These are phyloP conservation scores for Columba livia DNA, from an alignment of 2,113 vertebrate species.

Conservation along the genomic window DNA sequence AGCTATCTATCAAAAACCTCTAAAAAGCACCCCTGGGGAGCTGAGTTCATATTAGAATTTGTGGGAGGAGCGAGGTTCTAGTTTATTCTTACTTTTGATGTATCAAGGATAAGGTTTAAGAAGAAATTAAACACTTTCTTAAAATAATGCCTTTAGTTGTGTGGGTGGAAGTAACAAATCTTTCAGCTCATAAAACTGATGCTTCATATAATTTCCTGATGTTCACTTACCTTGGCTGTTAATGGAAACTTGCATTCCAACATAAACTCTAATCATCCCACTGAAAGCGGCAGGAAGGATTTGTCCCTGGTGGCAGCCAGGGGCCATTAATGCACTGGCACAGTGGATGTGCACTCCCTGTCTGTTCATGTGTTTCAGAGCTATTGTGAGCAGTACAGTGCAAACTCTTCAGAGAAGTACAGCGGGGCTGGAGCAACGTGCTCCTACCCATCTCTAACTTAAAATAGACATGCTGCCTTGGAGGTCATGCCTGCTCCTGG, in stretches of 20 bases:
- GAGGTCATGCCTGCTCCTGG: background rate
- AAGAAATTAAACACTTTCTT: constrained; percentile 3
- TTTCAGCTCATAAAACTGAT: constrained; percentile 30
- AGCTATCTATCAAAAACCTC: background rate
- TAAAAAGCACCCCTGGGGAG: background rate
- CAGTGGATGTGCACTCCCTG: background rate
- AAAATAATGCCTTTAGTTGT: constrained; percentile 14
- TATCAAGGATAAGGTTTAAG: background rate
- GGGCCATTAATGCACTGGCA: background rate
- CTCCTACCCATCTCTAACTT: background rate
- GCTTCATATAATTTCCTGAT: background rate
- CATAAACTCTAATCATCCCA: background rate
- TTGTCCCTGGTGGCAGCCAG: background rate
- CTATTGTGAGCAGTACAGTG: background rate
- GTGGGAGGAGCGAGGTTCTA: background rate
- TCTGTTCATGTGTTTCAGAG: accelerated
- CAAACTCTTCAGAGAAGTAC: background rate
- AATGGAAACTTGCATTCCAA: background rate
- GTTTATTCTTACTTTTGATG: background rate
- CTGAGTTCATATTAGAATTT: background rate
- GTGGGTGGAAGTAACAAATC: constrained; percentile 28
- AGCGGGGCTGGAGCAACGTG: background rate
- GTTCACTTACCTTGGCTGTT: constrained; percentile 20
- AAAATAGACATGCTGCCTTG: background rate
- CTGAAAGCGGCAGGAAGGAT: background rate